A percentile compares a stretch with the other conserved stretches of the same genome.
These are phyloP conservation scores for Labeo calbasu DNA, from an alignment of 2,797 vertebrate genomes.

Conservation along the genomic window DNA sequence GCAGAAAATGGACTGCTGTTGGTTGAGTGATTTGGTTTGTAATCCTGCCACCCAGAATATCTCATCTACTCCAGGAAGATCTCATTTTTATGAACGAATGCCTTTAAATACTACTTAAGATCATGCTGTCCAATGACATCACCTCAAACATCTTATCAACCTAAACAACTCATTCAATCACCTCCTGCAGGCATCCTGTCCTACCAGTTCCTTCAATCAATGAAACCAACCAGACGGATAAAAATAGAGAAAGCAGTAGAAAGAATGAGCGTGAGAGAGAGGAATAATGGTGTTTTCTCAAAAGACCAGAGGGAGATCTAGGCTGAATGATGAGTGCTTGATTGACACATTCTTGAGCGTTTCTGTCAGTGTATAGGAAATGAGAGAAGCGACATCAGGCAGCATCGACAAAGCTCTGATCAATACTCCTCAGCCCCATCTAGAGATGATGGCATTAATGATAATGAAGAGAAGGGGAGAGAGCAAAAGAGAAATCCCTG, in stretches of 20 bases:
- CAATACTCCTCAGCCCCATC: conserved; percentile 35
- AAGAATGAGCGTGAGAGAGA: neutral
- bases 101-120: neutral
- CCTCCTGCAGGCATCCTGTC: neutral
- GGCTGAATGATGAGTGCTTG: conserved; percentile 23
- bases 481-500: neutral
- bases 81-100: neutral
- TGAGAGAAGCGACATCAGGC: conserved; percentile 27
- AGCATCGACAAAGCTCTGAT: conserved; percentile 39
- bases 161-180: conserved; percentile 6
- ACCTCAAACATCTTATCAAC: neutral
- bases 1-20: neutral
- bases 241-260: neutral
- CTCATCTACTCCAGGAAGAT: neutral
- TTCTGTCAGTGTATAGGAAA: conserved; percentile 33
- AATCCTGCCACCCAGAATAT: neutral
- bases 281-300: conserved; percentile 23
- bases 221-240: conserved; percentile 23
- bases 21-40: neutral
- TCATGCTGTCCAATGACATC: neutral
- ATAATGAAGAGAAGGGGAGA: conserved; percentile 23
- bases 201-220: conserved; percentile 28
- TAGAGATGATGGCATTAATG: conserved; percentile 35
- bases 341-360: conserved; percentile 40
- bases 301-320: neutral